These are phyloP conservation scores for Sarcophaga caerulescens DNA, from an alignment of 2,888 invertebrate species.

Conservation along the genomic window DNA sequence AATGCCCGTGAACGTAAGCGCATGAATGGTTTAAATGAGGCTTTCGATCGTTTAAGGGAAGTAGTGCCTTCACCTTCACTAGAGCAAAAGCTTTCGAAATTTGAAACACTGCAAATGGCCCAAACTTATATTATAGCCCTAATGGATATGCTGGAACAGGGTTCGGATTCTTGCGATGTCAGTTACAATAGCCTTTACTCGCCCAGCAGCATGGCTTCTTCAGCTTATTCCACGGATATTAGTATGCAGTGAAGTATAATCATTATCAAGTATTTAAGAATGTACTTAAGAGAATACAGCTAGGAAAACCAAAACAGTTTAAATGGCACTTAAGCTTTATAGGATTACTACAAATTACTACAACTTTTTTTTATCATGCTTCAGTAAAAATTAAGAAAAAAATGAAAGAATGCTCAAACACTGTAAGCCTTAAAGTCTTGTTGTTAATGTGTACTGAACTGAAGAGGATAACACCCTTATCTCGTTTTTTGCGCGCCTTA, in stretches of 20 bases:
- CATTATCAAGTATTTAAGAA: background rate
- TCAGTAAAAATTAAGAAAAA: background rate
- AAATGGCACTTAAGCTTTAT: background rate
- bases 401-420: too few relatives aligned
- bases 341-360: background rate
- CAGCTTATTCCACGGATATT: slow-evolving; percentile 36
- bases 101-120: slow-evolving; percentile 90
- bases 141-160: slow-evolving; percentile 84
- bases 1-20: slow-evolving; percentile 88
- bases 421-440: too few relatives aligned
- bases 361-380: background rate
- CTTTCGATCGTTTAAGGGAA: slow-evolving; percentile 87
- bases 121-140: slow-evolving; percentile 88
- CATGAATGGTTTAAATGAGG: slow-evolving; percentile 89
- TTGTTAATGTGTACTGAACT: too few relatives aligned
- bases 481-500: background rate
- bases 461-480: background rate
- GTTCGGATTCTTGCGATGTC: slow-evolving; percentile 50
- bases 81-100: slow-evolving; percentile 88
- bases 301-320: background rate
- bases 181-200: slow-evolving; percentile 57
- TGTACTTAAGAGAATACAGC: background rate
- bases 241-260: slow-evolving; percentile 46
- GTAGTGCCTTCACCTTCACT: slow-evolving; percentile 88
- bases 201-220: slow-evolving; percentile 38